Evolutionary conservation across 2,888 invertebrate species (phyloP).

Genomic region (Ormyrus thymus): DNA sequence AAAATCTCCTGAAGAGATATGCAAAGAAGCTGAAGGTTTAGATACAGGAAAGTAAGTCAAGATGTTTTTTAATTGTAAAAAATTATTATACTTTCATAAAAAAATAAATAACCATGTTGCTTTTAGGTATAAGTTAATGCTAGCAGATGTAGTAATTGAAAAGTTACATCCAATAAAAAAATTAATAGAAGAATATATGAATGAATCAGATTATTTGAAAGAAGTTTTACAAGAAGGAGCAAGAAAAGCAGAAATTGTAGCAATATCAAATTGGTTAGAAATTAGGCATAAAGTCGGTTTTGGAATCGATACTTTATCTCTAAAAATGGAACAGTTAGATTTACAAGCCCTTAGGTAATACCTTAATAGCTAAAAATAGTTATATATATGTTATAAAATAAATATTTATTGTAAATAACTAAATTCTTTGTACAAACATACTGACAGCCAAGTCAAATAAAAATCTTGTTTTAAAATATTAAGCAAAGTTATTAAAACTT

Average conservation of each 20-base stretch:
- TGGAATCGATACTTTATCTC: slow-evolving; percentile 57
- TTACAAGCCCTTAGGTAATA: slow-evolving; percentile 39
- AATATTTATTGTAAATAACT: slow-evolving; percentile 53
- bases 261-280: slow-evolving; percentile 80
- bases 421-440: slow-evolving; percentile 37
- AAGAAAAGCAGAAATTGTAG: slow-evolving; percentile 80
- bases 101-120: slow-evolving; percentile 25
- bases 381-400: slow-evolving; percentile 25
- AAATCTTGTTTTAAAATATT: slow-evolving; percentile 35
- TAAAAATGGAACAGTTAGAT: slow-evolving; percentile 51
- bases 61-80: slow-evolving; percentile 9
- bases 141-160: slow-evolving; percentile 85
- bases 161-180: slow-evolving; percentile 83
- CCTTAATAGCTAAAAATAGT: not conserved
- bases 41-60: slow-evolving; percentile 83
- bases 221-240: slow-evolving; percentile 80
- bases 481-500: slow-evolving; percentile 7
- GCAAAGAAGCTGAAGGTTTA: slow-evolving; percentile 79
- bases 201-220: slow-evolving; percentile 80
- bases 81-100: not conserved
- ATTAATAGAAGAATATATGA: slow-evolving; percentile 78
- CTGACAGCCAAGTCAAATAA: slow-evolving; percentile 12
- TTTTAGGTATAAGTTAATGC: slow-evolving; percentile 82
- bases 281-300: slow-evolving; percentile 80
- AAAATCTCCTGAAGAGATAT: slow-evolving; percentile 81